A percentile compares a stretch with the other conserved stretches of the same genome.
phyloP scores from a whole-genome alignment of 2,797 vertebrate genomes.

The Mus caroli region DNA sequence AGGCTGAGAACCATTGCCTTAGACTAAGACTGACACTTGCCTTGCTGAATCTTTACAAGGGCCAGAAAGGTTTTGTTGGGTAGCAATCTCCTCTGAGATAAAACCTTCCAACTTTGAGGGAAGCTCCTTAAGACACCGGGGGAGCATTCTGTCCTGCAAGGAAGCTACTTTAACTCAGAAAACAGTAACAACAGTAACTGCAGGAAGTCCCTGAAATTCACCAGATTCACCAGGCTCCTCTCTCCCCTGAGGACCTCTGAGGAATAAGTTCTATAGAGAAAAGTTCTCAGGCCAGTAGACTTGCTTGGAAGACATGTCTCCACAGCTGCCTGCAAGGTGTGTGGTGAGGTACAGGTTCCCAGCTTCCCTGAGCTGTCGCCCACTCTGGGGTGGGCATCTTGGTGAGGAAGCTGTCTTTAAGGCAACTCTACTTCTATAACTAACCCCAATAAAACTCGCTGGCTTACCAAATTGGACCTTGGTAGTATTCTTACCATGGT shows the following conservation, averaged over 20 bases:
- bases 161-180: background rate
- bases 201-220: background rate
- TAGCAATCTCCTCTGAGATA: background rate
- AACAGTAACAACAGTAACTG: no score
- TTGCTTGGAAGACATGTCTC: background rate
- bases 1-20: background rate
- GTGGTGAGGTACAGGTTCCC: background rate
- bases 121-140: background rate
- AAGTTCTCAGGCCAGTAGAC: no score
- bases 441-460: background rate
- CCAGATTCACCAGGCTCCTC: no score
- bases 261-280: background rate
- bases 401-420: background rate
- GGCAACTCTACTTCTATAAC: background rate
- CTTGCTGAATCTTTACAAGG: background rate
- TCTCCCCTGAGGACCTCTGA: fast-evolving
- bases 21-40: background rate
- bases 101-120: background rate
- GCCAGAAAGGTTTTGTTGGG: background rate
- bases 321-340: background rate
- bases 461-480: background rate
- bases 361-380: background rate
- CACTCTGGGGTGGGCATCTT: background rate
- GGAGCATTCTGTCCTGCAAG: no score
- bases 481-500: no score